Evolutionary conservation across 1,140 invertebrate genomes (phyloP), one percentile per base, ranked within the genome.

Genomic region (Portunus trituberculatus): DNA sequence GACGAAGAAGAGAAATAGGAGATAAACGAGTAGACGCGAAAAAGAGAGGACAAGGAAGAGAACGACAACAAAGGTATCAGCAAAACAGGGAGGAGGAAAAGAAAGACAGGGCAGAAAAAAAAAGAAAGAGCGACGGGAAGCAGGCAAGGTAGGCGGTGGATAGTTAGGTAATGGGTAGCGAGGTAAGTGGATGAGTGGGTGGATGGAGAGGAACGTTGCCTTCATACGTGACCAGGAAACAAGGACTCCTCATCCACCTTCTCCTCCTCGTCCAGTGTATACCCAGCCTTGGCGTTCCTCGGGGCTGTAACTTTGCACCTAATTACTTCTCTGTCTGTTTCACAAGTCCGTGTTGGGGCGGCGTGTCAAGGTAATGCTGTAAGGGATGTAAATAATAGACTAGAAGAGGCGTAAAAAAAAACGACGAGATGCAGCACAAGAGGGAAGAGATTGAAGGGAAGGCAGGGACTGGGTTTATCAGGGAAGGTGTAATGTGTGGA

Each of bases 281-380:
- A 59, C 0, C 52, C 52, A 59, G 16, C 52, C 52, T 59, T 59
- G 52, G 52, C 52, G 52, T 59, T 59, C 52, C 67, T 76, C n/a
- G n/a, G 6, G 67, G 67, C 20, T n/a, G 25, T n/a, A 76, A 76
- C 20, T 76, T 25, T 76, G 67, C 67, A 76, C 67, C 67, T 20
- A 76, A n/a, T 76, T 76, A 76, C 67, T 59, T 59, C 52, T 59
- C 52, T 76, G 67, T n/a, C 20, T 76, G n/a, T 76, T 76, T 76
- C 67, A 20, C 25, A 76, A 76, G 67, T n/a, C 67, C 6, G 67
- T n/a, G 67, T n/a, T 7, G 6, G 67, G 67, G 20, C 16, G 20
- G 67, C 6, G 67, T 76, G 20, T 76, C 25, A 7, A 76, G 67
- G 67, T 7, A 14, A 12, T 10, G 16, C 16, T 59, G 52, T 59